phyloP scores from a whole-genome alignment of 2,888 invertebrate species.

The Acronicta psi region DNA sequence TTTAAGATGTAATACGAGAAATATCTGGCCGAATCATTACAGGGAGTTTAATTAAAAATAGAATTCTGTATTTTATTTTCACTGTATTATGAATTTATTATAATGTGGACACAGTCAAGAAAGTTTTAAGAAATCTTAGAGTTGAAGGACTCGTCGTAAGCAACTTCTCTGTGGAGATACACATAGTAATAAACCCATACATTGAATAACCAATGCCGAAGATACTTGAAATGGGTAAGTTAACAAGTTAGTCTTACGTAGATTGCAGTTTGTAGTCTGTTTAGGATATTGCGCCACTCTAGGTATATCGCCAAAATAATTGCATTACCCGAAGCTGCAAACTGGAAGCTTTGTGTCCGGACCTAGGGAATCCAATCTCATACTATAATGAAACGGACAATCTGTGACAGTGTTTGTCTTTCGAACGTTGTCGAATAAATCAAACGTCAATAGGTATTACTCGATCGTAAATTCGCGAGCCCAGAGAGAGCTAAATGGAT shows the following conservation, averaged over 20 bases:
- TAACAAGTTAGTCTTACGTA: conserved; percentile 53
- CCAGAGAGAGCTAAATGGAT: too few species aligned
- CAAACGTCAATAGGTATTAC: not conserved
- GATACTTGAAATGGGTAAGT: conserved; percentile 45
- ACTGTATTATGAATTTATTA: too few species aligned
- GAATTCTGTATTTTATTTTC: too few species aligned
- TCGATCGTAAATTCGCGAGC: too few species aligned
- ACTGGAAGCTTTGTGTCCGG: conserved; percentile 48
- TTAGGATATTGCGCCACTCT: conserved; percentile 44
- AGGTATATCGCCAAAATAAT: conserved; percentile 58
- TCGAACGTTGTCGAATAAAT: conserved; percentile 7
- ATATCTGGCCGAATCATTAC: conserved; percentile 24
- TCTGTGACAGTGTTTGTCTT: conserved; percentile 13
- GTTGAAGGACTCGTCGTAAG: not conserved
- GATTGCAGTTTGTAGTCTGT: conserved; percentile 33
- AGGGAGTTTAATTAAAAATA: too few species aligned
- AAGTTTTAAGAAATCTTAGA: too few species aligned
- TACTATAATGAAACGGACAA: conserved; percentile 42
- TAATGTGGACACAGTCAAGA: too few species aligned
- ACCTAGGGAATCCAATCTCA: conserved; percentile 49
- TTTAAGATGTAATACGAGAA: conserved; percentile 35
- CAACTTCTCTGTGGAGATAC: not conserved
- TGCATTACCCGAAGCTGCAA: conserved; percentile 55
- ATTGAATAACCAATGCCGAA: conserved; percentile 49
- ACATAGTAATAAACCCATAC: conserved; percentile 33